A percentile compares a stretch with the other conserved stretches of the same genome.
Evolutionary conservation across 2,888 invertebrate species (phyloP).

Genomic region (Lumbricus terrestris): DNA sequence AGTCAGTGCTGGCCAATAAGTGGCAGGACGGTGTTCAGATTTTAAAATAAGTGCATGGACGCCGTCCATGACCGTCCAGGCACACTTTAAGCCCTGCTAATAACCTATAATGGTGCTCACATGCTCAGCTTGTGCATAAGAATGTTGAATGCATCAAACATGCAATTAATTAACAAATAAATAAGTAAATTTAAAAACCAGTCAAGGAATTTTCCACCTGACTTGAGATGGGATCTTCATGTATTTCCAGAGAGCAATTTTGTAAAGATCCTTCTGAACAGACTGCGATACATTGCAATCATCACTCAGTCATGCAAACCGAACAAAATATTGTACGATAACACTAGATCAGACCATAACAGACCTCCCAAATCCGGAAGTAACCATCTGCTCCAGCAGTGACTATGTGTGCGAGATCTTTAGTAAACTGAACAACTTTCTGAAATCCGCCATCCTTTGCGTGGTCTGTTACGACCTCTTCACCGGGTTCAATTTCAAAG

Average conservation of each 20-base stretch:
- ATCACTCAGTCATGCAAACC: slow-evolving; percentile 69
- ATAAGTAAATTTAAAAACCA: slow-evolving; percentile 35
- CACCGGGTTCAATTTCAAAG: slow-evolving; percentile 55
- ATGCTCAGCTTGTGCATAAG: no score
- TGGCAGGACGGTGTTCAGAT: no score
- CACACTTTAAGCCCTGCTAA: no score
- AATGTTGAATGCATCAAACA: no score
- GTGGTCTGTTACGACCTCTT: slow-evolving; percentile 57
- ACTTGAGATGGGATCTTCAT: slow-evolving; percentile 81
- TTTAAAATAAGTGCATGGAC: no score
- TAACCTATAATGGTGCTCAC: no score
- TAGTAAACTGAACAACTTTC: slow-evolving; percentile 78
- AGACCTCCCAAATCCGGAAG: slow-evolving; percentile 78
- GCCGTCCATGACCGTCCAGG: no score
- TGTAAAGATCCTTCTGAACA: slow-evolving; percentile 79
- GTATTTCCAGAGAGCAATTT: slow-evolving; percentile 81
- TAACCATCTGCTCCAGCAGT: slow-evolving; percentile 89
- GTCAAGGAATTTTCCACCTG: slow-evolving; percentile 87
- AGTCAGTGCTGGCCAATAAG: no score
- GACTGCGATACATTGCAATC: slow-evolving; percentile 75
- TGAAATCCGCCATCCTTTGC: slow-evolving; percentile 75
- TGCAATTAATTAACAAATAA: no score
- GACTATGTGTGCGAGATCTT: slow-evolving; percentile 76
- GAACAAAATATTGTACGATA: not conserved
- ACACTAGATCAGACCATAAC: not conserved